Conservation (phyloP, 2,113 vertebrate species). For the Plestiodon gilberti region DNA sequence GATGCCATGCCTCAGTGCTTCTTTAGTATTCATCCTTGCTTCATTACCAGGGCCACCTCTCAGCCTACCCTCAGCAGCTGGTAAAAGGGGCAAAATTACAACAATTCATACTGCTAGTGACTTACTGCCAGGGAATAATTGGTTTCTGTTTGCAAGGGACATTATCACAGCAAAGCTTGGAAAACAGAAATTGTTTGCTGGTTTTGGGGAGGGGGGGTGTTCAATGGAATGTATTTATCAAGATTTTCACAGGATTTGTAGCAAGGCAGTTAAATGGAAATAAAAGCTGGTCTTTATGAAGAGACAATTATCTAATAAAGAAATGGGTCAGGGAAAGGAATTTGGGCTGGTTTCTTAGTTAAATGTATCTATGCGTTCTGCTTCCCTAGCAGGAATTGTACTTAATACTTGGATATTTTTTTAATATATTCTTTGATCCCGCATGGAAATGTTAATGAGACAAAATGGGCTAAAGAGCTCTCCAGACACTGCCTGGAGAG, state of each 20-base stretch:
- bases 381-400: slow-evolving; percentile 17
- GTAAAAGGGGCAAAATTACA: slow-evolving; percentile 63
- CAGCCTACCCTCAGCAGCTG: slow-evolving; percentile 70
- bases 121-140: slow-evolving; percentile 65
- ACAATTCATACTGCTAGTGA: slow-evolving; percentile 69
- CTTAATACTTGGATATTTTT: slow-evolving; percentile 56
- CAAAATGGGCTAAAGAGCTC: slow-evolving; percentile 78
- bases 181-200: slow-evolving; percentile 34
- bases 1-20: slow-evolving; percentile 39
- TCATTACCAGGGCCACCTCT: slow-evolving; percentile 60
- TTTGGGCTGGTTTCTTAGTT: background rate
- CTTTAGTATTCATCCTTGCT: slow-evolving; percentile 67
- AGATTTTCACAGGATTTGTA: background rate
- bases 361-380: background rate
- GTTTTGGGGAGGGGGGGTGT: background rate
- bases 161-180: slow-evolving; percentile 39
- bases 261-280: background rate
- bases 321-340: slow-evolving; percentile 40
- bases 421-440: slow-evolving; percentile 79
- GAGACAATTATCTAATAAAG: slow-evolving; percentile 65
- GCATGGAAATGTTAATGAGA: slow-evolving; percentile 92
- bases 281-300: slow-evolving; percentile 66
- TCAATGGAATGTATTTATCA: slow-evolving; percentile 26
- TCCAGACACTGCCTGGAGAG: slow-evolving; percentile 72
- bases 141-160: slow-evolving; percentile 60